Evolutionary conservation across 1,140 invertebrate genomes (phyloP).

Genomic region (Lepidurus arcticus): DNA sequence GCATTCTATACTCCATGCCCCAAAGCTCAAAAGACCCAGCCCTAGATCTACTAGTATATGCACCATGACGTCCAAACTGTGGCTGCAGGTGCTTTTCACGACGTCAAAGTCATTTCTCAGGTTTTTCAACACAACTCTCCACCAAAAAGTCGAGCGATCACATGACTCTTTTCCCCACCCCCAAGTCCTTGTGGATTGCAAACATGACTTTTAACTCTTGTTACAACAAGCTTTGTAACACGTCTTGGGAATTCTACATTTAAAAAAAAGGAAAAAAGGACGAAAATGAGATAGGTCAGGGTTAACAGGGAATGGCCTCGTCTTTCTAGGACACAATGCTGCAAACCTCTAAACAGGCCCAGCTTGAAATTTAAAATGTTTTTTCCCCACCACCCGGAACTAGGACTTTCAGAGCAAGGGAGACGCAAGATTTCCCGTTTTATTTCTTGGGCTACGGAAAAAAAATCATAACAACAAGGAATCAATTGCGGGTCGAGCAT

Average conservation of each 20-base stretch:
- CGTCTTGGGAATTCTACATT: no score
- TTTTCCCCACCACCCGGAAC: not conserved
- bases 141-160: no score
- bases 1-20: not conserved
- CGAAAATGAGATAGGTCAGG: not conserved
- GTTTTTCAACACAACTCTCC: not conserved
- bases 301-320: not conserved
- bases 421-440: no score
- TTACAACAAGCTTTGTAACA: no score
- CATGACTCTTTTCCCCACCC: no score
- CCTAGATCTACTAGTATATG: not conserved
- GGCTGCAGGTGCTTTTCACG: conserved; percentile 10
- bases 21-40: no score
- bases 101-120: not conserved
- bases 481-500: no score
- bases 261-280: no score
- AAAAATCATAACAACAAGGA: no score
- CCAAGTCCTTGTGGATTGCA: no score
- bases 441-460: no score
- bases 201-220: no score
- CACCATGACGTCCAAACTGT: not conserved
- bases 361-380: not conserved
- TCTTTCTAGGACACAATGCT: conserved; percentile 4
- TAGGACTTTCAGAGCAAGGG: not conserved
- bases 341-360: not conserved